Percentiles rank a stretch among this genome's conserved stretches.
phyloP scores from a whole-genome alignment of 2,113 vertebrate genomes.

The Podarcis raffonei region DNA sequence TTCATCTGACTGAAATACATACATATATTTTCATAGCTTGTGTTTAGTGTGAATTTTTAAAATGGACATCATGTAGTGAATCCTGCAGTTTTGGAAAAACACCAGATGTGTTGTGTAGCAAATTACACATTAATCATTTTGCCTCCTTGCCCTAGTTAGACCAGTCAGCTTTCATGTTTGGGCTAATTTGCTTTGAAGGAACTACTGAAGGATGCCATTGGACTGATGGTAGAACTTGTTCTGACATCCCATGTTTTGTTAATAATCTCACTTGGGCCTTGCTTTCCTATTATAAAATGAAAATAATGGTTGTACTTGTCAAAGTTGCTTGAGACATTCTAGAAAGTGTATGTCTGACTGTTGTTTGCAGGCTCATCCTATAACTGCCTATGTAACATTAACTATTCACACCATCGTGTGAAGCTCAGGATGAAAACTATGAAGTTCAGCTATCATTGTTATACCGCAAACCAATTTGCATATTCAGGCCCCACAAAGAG shows the following conservation, averaged over 20 bases:
- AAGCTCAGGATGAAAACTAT: not conserved
- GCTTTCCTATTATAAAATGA: not conserved
- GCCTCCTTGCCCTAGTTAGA: conserved; percentile 11
- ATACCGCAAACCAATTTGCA: too few relatives aligned
- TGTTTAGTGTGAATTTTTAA: not conserved
- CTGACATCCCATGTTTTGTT: not conserved
- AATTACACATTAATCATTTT: not conserved
- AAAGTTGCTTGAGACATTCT: not conserved
- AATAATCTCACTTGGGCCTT: not conserved
- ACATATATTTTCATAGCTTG: not conserved
- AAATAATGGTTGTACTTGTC: conserved; percentile 11
- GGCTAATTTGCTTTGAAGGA: not conserved
- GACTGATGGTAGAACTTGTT: not conserved
- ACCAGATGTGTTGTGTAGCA: not conserved
- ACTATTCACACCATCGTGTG: not conserved
- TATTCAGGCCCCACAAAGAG: too few relatives aligned
- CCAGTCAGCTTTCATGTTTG: conserved; percentile 26
- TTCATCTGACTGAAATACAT: not conserved
- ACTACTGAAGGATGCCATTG: not conserved
- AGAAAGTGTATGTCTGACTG: not conserved
- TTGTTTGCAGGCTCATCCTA: not conserved
- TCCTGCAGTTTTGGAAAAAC: not conserved
- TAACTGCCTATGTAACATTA: not conserved
- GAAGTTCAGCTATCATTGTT: too few relatives aligned
- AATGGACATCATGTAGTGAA: not conserved